Conservation (phyloP, 2,888 invertebrate genomes). For the Julus scandinavius region DNA sequence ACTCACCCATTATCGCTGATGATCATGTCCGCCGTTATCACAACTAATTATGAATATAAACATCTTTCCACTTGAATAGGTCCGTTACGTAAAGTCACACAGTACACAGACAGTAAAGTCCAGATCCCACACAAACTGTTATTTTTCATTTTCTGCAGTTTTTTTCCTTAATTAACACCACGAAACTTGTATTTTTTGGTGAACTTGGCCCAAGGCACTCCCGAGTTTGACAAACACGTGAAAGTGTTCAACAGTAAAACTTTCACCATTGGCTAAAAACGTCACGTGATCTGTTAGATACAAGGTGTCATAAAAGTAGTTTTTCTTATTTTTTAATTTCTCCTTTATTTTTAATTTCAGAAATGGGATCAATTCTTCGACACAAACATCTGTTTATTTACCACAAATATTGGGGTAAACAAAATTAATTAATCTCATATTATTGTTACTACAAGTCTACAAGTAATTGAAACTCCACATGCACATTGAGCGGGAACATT, state of each 20-base stretch:
- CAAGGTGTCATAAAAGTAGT: not conserved
- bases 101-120: not conserved
- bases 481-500: not conserved
- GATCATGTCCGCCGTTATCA: no score
- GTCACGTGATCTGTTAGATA: not conserved
- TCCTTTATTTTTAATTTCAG: not conserved
- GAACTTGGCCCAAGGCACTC: not conserved
- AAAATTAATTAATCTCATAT: constrained; percentile 24
- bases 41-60: no score
- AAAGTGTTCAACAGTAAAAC: not conserved
- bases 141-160: no score
- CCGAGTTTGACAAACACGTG: not conserved
- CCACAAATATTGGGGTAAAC: constrained; percentile 58
- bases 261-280: not conserved
- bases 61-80: no score
- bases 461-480: not conserved
- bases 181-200: not conserved
- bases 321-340: not conserved
- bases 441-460: not conserved
- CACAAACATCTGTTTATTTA: constrained; percentile 58
- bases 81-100: no score
- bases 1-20: no score
- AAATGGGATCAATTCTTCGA: constrained; percentile 53
- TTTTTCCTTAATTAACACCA: not conserved
- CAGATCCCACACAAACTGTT: not conserved